Evolutionary conservation across 2,888 invertebrate genomes (phyloP), one percentile per base, ranked within the genome.

Genomic region (Isotomurus palustris): DNA sequence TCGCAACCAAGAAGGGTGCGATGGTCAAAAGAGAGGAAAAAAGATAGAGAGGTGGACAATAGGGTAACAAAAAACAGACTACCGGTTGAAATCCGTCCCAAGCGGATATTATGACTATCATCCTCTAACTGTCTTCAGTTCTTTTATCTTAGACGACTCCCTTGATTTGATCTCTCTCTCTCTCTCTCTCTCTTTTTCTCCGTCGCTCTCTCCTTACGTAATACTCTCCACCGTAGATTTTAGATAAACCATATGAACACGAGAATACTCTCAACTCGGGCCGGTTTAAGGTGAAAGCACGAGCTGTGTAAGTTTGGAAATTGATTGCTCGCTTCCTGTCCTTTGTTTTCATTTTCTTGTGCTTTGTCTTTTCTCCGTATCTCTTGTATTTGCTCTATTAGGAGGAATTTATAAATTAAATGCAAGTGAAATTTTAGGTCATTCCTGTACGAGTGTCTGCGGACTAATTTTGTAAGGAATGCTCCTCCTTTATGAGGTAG

Each of bases 51-150:
- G 45, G 24, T 25, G 44, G 28, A 27, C 28, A 25, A 45, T 21
- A 24, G 44, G 44, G 44, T 27, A 24, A 45, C n/a, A 38, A 38
- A 43, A 45, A 27, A 45, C 24, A 45, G 27, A 45, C 8, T 38
- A 38, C 38, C 38, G 38, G 38, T 38, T 38, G 19, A 38, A 47
- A 43, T 43, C 43, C 25, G 22, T 27, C 47, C 27, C 25, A 47
- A 22, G 25, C 47, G 47, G 47, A 47, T 47, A 47, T 47, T 47
- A 47, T 47, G 47, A 47, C 47, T 27, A 47, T 47, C 47, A 47
- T 47, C 27, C 27, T 27, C n/a, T 47, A 47, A 47, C 47, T 47
- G 47, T 47, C 47, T 28, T 27, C 47, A 27, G 47, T 28, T 47
- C 47, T 28, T 47, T 47, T 47, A 47, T 47, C 47, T 47, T 27